Conservation (phyloP, 1,140 invertebrate species). For the Galleria mellonella region DNA sequence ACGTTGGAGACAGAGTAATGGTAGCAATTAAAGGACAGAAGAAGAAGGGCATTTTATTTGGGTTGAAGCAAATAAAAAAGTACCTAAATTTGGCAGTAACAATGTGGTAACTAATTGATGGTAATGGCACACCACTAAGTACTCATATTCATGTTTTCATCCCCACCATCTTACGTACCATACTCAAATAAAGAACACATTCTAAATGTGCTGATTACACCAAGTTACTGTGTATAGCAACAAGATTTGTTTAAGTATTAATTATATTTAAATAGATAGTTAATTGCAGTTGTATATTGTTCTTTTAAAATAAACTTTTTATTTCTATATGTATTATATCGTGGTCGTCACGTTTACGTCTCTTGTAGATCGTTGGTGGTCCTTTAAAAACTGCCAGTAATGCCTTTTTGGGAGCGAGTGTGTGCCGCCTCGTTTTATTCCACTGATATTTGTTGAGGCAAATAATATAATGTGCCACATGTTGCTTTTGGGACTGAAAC, state of each 20-base stretch:
- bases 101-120: constrained; percentile 97
- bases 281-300: constrained; percentile 17
- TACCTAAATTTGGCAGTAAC: constrained; percentile 97
- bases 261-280: constrained; percentile 16
- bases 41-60: constrained; percentile 96
- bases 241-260: constrained; percentile 88
- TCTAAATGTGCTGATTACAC: constrained; percentile 94
- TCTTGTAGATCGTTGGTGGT: too few species aligned
- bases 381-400: too few species aligned
- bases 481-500: too few species aligned
- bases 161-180: constrained; percentile 91
- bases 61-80: constrained; percentile 91
- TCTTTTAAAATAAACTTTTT: too few species aligned
- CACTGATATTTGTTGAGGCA: too few species aligned
- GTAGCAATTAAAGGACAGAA: constrained; percentile 98
- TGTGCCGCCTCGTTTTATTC: too few species aligned
- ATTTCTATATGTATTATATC: too few species aligned
- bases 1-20: constrained; percentile 89
- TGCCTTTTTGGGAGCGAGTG: too few species aligned
- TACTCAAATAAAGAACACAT: constrained; percentile 87
- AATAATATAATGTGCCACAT: too few species aligned
- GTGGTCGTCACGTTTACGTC: too few species aligned
- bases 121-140: constrained; percentile 93
- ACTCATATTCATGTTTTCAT: constrained; percentile 96
- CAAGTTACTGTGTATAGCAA: constrained; percentile 94